A percentile compares a stretch with the other conserved stretches of the same genome.
These are phyloP conservation scores for Chrysocyon brachyurus DNA, from an alignment of 2,797 vertebrate species.

Conservation along the genomic window DNA sequence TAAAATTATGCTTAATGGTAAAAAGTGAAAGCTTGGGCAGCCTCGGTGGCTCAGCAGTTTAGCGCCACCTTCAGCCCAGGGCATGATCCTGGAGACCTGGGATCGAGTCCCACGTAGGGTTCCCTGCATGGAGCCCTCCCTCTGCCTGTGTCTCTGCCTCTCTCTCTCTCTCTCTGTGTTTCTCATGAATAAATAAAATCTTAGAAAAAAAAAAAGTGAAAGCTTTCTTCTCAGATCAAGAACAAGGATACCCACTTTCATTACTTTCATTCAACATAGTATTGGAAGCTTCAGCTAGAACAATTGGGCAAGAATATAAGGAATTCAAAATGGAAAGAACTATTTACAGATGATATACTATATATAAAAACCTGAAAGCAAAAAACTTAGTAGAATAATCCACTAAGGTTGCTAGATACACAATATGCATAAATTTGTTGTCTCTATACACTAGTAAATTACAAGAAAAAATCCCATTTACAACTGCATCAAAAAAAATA, in stretches of 20 bases:
- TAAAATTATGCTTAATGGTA: neutral
- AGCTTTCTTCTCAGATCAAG: neutral
- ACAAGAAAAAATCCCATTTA: neutral
- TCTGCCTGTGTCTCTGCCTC: too few relatives aligned
- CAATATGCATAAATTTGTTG: neutral
- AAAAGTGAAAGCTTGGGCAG: neutral
- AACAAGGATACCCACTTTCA: neutral
- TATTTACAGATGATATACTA: neutral
- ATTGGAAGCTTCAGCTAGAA: neutral
- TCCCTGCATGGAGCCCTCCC: too few relatives aligned
- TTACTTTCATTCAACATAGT: neutral
- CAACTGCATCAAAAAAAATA: neutral
- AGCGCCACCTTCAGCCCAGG: too few relatives aligned
- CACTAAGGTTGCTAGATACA: neutral
- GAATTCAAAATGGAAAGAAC: neutral
- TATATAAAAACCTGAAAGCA: neutral
- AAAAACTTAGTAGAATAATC: neutral
- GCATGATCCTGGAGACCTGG: too few relatives aligned
- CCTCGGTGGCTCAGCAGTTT: too few relatives aligned
- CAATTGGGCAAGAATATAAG: neutral
- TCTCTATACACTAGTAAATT: neutral
- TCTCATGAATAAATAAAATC: too few relatives aligned
- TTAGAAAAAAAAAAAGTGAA: neutral
- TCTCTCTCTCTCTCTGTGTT: too few relatives aligned
- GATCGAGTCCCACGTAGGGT: too few relatives aligned